Evolutionary conservation across 1,140 invertebrate genomes (phyloP), one percentile per base, ranked within the genome.

Genomic region (Drosophila pruinosa): DNA sequence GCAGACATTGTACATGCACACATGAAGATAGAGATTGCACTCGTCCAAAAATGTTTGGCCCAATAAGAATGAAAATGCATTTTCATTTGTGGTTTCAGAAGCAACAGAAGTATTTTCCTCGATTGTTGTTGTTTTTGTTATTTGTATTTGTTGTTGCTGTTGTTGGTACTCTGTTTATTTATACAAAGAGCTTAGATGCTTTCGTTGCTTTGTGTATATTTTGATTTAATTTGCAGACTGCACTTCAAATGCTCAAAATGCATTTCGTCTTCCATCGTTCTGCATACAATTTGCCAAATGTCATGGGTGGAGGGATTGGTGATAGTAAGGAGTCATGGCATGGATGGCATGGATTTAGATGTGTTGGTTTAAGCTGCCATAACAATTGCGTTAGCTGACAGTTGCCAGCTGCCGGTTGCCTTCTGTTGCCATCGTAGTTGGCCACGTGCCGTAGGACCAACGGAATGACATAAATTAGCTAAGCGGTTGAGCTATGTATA

Each of bases 201-300:
- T 67, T 73, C 72, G 31, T 62, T 56, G 47, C 69, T 71, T 43
- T 61, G 69, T 77, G 54, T 58, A 59, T 77, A 81, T 86, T 86
- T 86, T 85, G 81, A 86, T 86, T 81, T 85, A 77, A 85, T 85
- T 85, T 81, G 65, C 24, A 64, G 28, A 14, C 26, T 22, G 39
- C 54, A 54, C 19, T 24, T 39, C 34, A 65, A 64, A 24, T 58
- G 48, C 54, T 53, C 59, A 71, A 79, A 79, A 64, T 78, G 79
- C 58, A 75, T 64, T 72, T 70, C 41, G 56, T 50, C 67, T 53
- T 28, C 28, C 52, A 47, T 15, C 12, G 14, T 4, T 28, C 71
- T 50, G 57, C 73, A 81, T 81, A 34, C 61, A 64, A 68, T 72
- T 71, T 74, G 65, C 65, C 73, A 78, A 85, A 81, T 74, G 70